Percentiles rank a stretch among this genome's conserved stretches.
Conservation (phyloP, 2,888 invertebrate species). For the Leptinotarsa tumamoca region DNA sequence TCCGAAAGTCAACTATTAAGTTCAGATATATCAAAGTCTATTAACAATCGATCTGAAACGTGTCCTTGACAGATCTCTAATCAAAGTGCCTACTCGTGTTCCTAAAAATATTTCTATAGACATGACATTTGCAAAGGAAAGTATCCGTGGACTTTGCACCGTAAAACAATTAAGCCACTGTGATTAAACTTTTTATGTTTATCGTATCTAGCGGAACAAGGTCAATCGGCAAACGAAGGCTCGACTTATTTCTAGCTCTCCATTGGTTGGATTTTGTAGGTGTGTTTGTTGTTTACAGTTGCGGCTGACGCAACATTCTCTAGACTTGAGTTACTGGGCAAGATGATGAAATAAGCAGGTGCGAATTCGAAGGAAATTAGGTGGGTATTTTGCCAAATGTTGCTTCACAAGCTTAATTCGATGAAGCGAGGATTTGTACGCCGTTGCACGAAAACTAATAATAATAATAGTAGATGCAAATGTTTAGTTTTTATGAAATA, state of each 20-base stretch:
- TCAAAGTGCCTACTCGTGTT: constrained; percentile 1
- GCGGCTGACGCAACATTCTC: constrained; percentile 5
- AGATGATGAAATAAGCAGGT: constrained; percentile 1
- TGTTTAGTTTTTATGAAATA: too few species aligned
- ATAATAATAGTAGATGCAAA: too few species aligned
- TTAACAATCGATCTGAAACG: background rate
- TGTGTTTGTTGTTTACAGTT: background rate
- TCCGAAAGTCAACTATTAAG: constrained; percentile 3
- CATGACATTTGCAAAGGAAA: constrained; percentile 13
- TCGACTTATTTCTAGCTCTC: background rate
- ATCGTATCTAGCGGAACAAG: background rate
- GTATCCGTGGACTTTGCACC: background rate
- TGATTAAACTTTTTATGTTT: background rate
- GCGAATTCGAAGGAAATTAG: background rate
- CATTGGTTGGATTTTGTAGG: constrained; percentile 1
- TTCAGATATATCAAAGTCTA: constrained; percentile 10
- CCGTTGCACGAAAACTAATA: too few species aligned
- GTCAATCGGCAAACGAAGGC: constrained; percentile 3
- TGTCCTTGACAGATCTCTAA: constrained; percentile 2
- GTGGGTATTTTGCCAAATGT: background rate
- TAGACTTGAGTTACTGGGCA: background rate
- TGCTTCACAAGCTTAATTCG: background rate
- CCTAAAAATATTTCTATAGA: background rate
- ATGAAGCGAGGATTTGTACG: too few species aligned
- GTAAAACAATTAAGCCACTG: background rate